phyloP scores from a whole-genome alignment of 30 jellyfish, hydroid and myxozoan species.

The Turritopsis rubra region DNA sequence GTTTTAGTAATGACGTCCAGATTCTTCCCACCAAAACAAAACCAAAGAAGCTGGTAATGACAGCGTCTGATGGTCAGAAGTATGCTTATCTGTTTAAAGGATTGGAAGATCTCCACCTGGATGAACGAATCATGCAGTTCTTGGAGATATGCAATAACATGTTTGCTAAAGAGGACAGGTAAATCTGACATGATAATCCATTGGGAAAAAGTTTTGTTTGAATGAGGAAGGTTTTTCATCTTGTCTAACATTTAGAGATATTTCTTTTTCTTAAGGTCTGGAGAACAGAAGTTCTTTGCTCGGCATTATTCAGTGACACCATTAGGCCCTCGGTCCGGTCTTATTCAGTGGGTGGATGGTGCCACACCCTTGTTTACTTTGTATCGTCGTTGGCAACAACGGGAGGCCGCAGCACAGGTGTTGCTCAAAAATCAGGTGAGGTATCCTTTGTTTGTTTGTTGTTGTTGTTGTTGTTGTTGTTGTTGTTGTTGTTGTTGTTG shows the following conservation, averaged over 20 bases:
- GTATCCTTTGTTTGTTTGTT: neutral
- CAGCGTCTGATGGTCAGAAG: constrained; percentile 94
- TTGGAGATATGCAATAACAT: constrained; percentile 91
- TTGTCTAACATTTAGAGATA: no score
- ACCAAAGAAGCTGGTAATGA: constrained; percentile 90
- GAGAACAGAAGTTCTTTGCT: constrained; percentile 46
- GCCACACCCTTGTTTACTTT: constrained; percentile 94
- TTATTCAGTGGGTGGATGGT: constrained; percentile 99
- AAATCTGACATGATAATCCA: no score
- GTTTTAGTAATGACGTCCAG: constrained; percentile 65
- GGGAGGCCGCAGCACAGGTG: constrained; percentile 78
- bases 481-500: no score
- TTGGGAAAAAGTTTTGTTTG: no score
- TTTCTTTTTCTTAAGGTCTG: constrained; percentile 46
- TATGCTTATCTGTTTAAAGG: constrained; percentile 96
- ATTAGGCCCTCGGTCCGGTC: constrained; percentile 94
- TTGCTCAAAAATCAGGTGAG: constrained; percentile 31
- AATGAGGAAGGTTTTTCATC: no score
- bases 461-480: no score
- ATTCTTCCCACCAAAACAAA: constrained; percentile 96
- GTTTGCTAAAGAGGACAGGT: constrained; percentile 94
- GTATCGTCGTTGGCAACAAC: constrained; percentile 93
- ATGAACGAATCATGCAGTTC: constrained; percentile 95
- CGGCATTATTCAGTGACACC: constrained; percentile 97
- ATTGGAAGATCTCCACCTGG: constrained; percentile 93